phyloP scores from a whole-genome alignment of 2,113 vertebrate genomes.

The Micronisus gabar region DNA sequence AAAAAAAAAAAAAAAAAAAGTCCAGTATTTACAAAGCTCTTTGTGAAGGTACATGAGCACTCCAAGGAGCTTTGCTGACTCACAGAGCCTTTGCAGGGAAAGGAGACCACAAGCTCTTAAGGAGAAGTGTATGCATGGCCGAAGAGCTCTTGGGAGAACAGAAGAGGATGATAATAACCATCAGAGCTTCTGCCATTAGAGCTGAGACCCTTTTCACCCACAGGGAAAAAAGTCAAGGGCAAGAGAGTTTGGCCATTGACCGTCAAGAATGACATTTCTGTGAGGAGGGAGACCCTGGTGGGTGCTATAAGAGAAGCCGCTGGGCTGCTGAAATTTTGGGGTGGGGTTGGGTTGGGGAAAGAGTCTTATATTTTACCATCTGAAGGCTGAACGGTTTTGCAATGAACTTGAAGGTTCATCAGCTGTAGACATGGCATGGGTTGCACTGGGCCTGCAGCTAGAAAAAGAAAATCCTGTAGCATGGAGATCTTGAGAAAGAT shows the following conservation, averaged over 20 bases:
- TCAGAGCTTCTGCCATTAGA: background rate
- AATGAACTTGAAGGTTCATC: background rate
- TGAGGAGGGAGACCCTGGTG: background rate
- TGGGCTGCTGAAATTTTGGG: background rate
- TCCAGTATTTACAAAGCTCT: constrained; percentile 3
- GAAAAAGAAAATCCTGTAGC: background rate
- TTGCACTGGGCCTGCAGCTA: background rate
- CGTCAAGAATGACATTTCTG: background rate
- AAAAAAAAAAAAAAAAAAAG: background rate
- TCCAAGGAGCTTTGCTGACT: background rate
- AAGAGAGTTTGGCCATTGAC: background rate
- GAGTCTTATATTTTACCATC: background rate
- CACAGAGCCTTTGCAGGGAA: background rate
- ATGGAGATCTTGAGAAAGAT: background rate
- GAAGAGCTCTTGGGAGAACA: background rate
- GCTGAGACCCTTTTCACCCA: background rate
- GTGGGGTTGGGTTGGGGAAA: background rate
- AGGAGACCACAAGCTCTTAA: background rate
- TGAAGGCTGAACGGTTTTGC: background rate
- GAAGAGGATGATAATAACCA: background rate
- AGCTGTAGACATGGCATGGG: background rate
- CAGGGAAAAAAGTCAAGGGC: background rate
- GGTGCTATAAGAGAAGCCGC: background rate
- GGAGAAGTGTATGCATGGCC: fast-evolving
- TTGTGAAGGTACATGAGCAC: background rate